phyloP scores from a whole-genome alignment of 2,888 invertebrate genomes.

The Eupithecia insigniata region DNA sequence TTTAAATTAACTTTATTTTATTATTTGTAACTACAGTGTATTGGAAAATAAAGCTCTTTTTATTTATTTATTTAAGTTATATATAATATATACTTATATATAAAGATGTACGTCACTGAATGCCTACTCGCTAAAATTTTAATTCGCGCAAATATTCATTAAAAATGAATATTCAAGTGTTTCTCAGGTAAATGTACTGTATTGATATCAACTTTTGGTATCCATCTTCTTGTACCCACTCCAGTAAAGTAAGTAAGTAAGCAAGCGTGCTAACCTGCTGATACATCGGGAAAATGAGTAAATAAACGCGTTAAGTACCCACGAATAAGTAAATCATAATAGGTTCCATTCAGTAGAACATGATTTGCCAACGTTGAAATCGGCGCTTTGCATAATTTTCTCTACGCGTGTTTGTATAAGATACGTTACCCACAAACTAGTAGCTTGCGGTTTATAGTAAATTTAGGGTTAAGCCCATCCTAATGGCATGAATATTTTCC shows the following conservation, averaged over 20 bases:
- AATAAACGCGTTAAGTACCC: neutral
- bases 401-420: slow-evolving; percentile 24
- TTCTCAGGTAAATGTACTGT: neutral
- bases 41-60: no score
- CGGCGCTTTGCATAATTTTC: slow-evolving; percentile 15
- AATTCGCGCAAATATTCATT: no score
- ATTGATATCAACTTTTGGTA: no score
- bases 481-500: slow-evolving; percentile 46
- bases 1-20: no score
- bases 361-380: slow-evolving; percentile 1
- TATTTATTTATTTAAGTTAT: no score
- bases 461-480: slow-evolving; percentile 45
- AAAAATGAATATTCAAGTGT: no score
- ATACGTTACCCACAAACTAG: slow-evolving; percentile 30
- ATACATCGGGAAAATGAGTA: neutral
- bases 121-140: no score
- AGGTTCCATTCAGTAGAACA: neutral
- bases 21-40: no score
- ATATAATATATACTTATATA: no score
- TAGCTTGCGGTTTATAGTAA: slow-evolving; percentile 28
- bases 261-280: neutral
- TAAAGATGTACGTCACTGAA: no score
- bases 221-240: neutral
- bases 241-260: neutral
- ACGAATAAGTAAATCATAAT: neutral